Percentiles rank a stretch among this genome's conserved stretches.
These are phyloP conservation scores for Oreochromis tanganicae DNA, from an alignment of 2,113 vertebrate species.

Conservation along the genomic window DNA sequence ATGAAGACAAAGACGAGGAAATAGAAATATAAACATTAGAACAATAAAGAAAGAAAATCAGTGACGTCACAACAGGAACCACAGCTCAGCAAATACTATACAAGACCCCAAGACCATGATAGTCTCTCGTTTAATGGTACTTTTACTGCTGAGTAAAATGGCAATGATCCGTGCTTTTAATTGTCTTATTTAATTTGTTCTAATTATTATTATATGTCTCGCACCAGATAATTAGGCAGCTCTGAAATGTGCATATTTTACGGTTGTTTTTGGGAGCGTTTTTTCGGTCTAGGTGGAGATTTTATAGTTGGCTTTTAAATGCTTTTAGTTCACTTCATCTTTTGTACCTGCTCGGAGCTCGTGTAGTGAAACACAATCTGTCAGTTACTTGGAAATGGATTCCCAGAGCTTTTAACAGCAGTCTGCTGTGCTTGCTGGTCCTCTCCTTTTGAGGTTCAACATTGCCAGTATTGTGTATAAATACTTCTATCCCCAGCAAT, in stretches of 20 bases:
- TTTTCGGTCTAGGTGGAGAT: background rate
- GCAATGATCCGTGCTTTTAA: background rate
- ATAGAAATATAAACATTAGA: background rate
- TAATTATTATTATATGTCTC: background rate
- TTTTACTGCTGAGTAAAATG: background rate
- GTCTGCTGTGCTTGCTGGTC: background rate
- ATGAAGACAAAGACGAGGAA: background rate
- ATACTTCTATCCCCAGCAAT: background rate
- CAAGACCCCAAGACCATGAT: background rate
- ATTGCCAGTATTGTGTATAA: background rate
- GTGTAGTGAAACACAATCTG: slow-evolving; percentile 6
- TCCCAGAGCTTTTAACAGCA: background rate
- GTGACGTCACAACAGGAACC: background rate
- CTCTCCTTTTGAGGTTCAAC: background rate
- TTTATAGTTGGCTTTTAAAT: background rate
- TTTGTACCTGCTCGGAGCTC: background rate
- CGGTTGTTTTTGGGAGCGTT: background rate
- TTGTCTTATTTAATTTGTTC: background rate
- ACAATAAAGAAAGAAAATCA: background rate
- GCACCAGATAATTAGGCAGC: background rate
- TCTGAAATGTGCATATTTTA: background rate
- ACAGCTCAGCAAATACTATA: background rate
- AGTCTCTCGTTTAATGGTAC: background rate
- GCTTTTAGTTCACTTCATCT: background rate
- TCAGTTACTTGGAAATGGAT: background rate